A percentile compares a stretch with the other conserved stretches of the same genome.
These are phyloP conservation scores for Pseudonaja textilis DNA, from an alignment of 2,113 vertebrate genomes.

Conservation along the genomic window DNA sequence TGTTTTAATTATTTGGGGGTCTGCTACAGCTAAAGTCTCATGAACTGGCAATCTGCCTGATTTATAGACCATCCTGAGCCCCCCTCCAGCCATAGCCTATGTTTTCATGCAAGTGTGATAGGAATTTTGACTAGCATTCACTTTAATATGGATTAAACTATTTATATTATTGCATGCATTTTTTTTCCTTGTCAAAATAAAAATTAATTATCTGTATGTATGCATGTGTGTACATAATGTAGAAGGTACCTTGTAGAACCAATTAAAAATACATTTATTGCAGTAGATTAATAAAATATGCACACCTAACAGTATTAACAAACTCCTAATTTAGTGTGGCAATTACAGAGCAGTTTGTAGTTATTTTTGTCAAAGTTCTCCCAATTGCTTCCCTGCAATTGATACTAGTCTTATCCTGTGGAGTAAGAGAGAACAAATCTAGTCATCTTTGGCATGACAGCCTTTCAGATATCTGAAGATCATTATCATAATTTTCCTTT, in stretches of 20 bases:
- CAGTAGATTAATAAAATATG: background rate
- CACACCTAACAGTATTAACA: background rate
- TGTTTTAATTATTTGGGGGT: background rate
- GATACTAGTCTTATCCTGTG: background rate
- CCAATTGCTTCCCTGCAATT: background rate
- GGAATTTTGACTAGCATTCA: background rate
- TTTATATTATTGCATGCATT: background rate
- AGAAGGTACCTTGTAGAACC: background rate
- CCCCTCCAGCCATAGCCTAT: background rate
- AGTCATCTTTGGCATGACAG: background rate
- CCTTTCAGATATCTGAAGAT: background rate
- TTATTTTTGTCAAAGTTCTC: background rate
- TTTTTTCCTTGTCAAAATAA: background rate
- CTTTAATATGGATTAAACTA: background rate
- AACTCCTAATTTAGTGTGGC: background rate
- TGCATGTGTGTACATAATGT: background rate
- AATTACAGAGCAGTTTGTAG: background rate
- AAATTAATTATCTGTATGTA: background rate
- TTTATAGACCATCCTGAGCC: background rate
- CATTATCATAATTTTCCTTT: background rate
- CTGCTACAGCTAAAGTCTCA: background rate
- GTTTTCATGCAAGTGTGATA: background rate
- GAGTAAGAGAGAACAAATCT: background rate
- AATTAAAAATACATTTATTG: background rate
- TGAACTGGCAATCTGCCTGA: background rate